phyloP scores from a whole-genome alignment of 1,140 invertebrate genomes.

The Dryas iulia region DNA sequence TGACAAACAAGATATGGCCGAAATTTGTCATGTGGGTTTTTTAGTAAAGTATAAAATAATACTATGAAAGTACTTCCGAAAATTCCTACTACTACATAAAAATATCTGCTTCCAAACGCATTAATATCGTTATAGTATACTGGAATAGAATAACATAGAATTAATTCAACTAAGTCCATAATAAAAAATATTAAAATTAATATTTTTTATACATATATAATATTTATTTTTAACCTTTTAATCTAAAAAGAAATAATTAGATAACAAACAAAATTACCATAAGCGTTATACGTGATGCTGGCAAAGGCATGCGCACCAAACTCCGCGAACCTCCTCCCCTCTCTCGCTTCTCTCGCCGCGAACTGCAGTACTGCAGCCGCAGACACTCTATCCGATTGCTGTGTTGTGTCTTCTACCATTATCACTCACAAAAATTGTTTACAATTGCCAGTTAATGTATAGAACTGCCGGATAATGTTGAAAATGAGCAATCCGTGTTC shows the following conservation, averaged over 20 bases:
- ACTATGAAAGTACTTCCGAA: too few species aligned
- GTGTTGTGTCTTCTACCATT: conserved; percentile 60
- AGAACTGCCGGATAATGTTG: neutral
- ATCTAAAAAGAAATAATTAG: neutral
- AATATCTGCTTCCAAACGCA: too few species aligned
- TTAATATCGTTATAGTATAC: too few species aligned
- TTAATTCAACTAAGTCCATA: too few species aligned
- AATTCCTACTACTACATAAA: too few species aligned
- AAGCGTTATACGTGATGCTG: conserved; percentile 65
- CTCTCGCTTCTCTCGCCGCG: conserved; percentile 65
- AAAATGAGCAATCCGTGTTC: neutral
- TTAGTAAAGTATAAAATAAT: too few species aligned
- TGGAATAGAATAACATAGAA: too few species aligned
- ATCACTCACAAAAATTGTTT: conserved; percentile 12
- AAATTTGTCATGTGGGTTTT: too few species aligned
- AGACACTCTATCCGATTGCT: conserved; percentile 56
- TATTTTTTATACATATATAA: too few species aligned
- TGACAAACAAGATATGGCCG: too few species aligned
- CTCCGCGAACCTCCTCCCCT: conserved; percentile 62
- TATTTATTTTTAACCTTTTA: too few species aligned
- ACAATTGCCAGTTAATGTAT: neutral
- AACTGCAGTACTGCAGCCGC: conserved; percentile 67
- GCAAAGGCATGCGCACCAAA: conserved; percentile 70
- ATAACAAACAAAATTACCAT: conserved; percentile 48
- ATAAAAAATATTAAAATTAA: too few species aligned